Percentiles rank a stretch among this genome's conserved stretches.
Conservation (phyloP, 2,888 invertebrate species). For the Gibbula magus region DNA sequence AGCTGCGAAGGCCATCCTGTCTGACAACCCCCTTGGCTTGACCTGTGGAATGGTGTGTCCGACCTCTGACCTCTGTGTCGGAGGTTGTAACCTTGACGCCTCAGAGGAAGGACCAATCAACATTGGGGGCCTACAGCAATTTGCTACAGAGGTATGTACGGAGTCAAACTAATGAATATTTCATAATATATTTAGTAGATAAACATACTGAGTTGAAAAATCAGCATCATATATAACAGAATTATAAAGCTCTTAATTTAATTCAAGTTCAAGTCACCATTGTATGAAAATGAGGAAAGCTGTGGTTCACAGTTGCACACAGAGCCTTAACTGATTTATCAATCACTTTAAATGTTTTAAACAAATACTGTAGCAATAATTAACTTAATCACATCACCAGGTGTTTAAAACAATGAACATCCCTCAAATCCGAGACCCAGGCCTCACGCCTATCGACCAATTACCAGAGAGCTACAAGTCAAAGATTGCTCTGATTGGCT, state of each 20-base stretch:
- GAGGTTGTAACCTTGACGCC: constrained; percentile 96
- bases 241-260: too few relatives aligned
- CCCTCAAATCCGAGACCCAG: constrained; percentile 88
- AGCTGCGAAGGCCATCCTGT: constrained; percentile 93
- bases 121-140: constrained; percentile 98
- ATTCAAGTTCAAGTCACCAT: too few relatives aligned
- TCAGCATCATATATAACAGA: too few relatives aligned
- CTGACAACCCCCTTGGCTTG: constrained; percentile 92
- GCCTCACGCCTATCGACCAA: constrained; percentile 68
- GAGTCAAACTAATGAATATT: too few relatives aligned
- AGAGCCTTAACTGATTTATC: too few relatives aligned
- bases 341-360: too few relatives aligned
- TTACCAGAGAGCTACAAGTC: constrained; percentile 76
- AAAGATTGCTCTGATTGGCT: constrained; percentile 91
- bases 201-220: too few relatives aligned
- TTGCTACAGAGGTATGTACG: constrained; percentile 88
- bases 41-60: constrained; percentile 93
- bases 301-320: too few relatives aligned
- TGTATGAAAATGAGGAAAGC: too few relatives aligned
- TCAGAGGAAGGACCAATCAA: constrained; percentile 98
- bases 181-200: too few relatives aligned
- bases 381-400: constrained; percentile 75
- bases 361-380: not conserved
- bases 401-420: constrained; percentile 95
- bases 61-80: constrained; percentile 97